Conservation (phyloP, 2,113 vertebrate species). For the Catharus fuscescens region DNA sequence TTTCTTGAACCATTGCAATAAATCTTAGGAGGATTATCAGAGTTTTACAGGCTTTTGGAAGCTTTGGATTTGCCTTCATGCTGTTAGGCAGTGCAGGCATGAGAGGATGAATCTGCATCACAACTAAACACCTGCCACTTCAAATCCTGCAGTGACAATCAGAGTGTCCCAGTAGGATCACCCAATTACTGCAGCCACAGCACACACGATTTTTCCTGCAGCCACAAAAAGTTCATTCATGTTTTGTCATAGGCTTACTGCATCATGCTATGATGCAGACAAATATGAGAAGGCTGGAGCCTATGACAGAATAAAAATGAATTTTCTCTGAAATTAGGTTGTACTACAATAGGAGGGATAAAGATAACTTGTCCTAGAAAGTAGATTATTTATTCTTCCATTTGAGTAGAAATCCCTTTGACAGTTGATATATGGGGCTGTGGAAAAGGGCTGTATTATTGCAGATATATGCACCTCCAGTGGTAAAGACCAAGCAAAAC, state of each 20-base stretch:
- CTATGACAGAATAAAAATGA: background rate
- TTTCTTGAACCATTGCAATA: slow-evolving; percentile 32
- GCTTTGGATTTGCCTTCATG: slow-evolving; percentile 39
- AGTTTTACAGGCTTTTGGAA: slow-evolving; percentile 46
- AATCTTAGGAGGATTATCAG: slow-evolving; percentile 64
- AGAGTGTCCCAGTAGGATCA: slow-evolving; percentile 18
- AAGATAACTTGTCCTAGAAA: background rate
- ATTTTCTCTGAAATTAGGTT: background rate
- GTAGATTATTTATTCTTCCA: background rate
- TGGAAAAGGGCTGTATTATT: background rate
- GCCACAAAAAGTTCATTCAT: background rate
- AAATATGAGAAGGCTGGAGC: background rate
- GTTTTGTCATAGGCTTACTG: background rate
- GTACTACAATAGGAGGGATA: background rate
- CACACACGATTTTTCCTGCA: background rate
- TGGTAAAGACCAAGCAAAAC: background rate
- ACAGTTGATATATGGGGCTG: background rate
- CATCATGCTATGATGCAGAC: background rate
- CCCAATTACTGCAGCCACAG: slow-evolving; percentile 10
- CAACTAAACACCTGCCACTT: slow-evolving; percentile 54
- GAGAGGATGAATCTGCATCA: slow-evolving; percentile 46
- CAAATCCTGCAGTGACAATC: slow-evolving; percentile 37
- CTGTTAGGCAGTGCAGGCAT: slow-evolving; percentile 9
- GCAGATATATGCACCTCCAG: background rate
- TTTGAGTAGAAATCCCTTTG: background rate